These are phyloP conservation scores for Exocentrus adspersus DNA, from an alignment of 2,888 invertebrate genomes.

Conservation along the genomic window DNA sequence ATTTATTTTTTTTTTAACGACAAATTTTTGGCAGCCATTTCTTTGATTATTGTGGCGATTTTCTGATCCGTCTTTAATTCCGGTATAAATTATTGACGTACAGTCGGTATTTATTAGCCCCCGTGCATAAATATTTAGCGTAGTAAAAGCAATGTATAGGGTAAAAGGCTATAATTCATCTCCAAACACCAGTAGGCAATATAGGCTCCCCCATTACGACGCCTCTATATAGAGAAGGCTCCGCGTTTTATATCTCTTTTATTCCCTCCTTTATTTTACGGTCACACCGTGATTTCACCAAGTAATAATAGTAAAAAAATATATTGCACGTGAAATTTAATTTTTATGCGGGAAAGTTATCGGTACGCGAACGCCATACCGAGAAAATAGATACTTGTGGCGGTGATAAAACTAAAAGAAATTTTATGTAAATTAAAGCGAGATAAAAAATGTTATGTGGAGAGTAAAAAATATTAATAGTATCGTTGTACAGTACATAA, in stretches of 20 bases:
- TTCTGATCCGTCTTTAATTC: conserved; percentile 9
- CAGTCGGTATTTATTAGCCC: conserved; percentile 11
- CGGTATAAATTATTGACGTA: conserved; percentile 14
- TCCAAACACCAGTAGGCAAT: conserved; percentile 48
- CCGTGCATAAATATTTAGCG: conserved; percentile 41
- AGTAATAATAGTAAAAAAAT: conserved; percentile 59
- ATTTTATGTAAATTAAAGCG: conserved; percentile 23
- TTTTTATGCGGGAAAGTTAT: conserved; percentile 52
- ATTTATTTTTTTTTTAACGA: not conserved
- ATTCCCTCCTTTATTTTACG: conserved; percentile 59
- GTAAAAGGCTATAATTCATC: conserved; percentile 38
- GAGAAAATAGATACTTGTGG: conserved; percentile 24
- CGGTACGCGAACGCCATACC: conserved; percentile 16
- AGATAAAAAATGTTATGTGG: conserved; percentile 15
- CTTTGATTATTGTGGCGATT: no score
- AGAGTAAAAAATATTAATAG: no score
- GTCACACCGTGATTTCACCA: conserved; percentile 57
- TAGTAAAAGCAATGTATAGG: conserved; percentile 43
- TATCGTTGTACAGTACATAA: no score
- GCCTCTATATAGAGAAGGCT: conserved; percentile 55
- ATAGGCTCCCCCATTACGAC: conserved; percentile 55
- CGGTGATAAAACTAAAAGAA: conserved; percentile 25
- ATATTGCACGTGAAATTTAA: conserved; percentile 57
- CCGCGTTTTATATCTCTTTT: conserved; percentile 59
- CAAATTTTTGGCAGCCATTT: no score